Conservation (phyloP, 2,113 vertebrate species). For the Zingel zingel region DNA sequence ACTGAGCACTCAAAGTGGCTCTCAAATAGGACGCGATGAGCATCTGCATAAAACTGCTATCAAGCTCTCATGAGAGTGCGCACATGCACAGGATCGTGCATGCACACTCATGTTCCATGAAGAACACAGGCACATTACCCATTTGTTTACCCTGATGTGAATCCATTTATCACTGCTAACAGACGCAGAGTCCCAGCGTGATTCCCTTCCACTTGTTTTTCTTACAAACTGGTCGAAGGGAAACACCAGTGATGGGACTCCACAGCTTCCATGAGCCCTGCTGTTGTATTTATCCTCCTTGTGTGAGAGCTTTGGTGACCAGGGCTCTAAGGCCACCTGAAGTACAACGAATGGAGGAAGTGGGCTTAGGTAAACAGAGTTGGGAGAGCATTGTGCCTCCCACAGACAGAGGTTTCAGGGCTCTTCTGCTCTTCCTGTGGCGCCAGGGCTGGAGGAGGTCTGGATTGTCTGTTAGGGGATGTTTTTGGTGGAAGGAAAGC, state of each 20-base stretch:
- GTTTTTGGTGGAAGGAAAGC: conserved; percentile 76
- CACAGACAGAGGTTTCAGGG: conserved; percentile 61
- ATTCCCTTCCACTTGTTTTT: conserved; percentile 60
- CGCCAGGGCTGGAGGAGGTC: conserved; percentile 64
- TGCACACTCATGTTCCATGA: conserved; percentile 3
- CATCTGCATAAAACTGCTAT: conserved; percentile 70
- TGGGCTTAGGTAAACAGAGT: conserved; percentile 74
- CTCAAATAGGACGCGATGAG: conserved; percentile 65
- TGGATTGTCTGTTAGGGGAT: conserved; percentile 79
- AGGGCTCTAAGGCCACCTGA: conserved; percentile 65
- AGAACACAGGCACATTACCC: conserved; percentile 26
- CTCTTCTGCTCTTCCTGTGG: conserved; percentile 74
- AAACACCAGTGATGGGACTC: conserved; percentile 49
- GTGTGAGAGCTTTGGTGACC: conserved; percentile 52
- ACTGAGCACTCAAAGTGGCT: conserved; percentile 64
- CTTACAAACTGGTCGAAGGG: conserved; percentile 40
- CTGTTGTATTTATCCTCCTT: conserved; percentile 58
- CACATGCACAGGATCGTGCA: conserved; percentile 10
- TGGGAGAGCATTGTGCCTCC: conserved; percentile 73
- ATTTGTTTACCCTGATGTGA: conserved; percentile 53
- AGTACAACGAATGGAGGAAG: conserved; percentile 69
- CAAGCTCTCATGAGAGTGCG: conserved; percentile 40
- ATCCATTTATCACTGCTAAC: conserved; percentile 55
- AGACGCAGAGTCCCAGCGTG: conserved; percentile 36
- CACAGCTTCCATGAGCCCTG: conserved; percentile 27